Percentiles rank a stretch among this genome's conserved stretches.
Evolutionary conservation across 2,113 vertebrate species (phyloP).

Genomic region (Eptesicus fuscus): DNA sequence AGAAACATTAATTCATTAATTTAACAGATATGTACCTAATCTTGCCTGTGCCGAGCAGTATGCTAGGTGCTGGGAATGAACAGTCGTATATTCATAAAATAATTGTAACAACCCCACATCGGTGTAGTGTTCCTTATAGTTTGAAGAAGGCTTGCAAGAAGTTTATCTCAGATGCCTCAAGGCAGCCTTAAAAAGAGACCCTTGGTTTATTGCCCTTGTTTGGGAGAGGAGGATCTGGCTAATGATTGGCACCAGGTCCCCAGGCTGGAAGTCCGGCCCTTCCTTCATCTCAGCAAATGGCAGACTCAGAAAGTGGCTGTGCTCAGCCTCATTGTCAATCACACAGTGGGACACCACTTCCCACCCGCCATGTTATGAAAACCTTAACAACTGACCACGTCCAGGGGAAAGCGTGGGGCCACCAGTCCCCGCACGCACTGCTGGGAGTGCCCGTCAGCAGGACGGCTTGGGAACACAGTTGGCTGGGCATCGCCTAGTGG

Average conservation of each 20-base stretch:
- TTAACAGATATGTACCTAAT: background rate
- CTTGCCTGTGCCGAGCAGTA: background rate
- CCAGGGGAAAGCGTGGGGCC: too few species aligned
- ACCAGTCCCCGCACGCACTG: too few species aligned
- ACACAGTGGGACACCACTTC: background rate
- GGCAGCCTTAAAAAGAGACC: background rate
- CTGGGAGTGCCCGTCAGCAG: background rate
- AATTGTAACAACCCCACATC: background rate
- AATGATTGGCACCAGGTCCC: background rate
- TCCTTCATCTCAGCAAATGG: background rate
- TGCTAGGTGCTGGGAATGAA: background rate
- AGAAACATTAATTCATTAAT: background rate
- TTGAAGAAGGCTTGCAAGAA: background rate
- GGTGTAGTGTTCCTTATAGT: background rate
- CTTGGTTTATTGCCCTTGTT: background rate
- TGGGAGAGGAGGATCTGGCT: background rate
- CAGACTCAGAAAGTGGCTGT: background rate
- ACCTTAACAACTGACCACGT: background rate
- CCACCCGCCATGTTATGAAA: background rate
- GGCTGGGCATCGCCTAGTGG: background rate
- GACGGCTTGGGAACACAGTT: background rate
- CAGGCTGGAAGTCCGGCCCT: background rate
- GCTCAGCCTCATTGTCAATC: background rate
- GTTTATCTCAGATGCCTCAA: background rate
- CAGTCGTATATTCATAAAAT: background rate